These are phyloP conservation scores for Danio tinwini DNA, from an alignment of 2,797 vertebrate species.

Conservation along the genomic window DNA sequence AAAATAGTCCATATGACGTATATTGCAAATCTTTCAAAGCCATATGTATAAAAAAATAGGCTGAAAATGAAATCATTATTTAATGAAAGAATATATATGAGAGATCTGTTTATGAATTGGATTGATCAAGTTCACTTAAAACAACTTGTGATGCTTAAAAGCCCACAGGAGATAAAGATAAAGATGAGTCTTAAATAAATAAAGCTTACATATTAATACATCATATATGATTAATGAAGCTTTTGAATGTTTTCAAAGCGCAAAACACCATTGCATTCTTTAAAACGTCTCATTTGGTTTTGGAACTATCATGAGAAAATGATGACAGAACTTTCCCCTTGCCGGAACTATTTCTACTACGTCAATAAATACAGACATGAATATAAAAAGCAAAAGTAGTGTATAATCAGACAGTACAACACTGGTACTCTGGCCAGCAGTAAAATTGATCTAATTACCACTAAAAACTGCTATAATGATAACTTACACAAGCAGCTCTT, in stretches of 20 bases:
- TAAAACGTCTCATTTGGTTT: not conserved
- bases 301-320: not conserved
- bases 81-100: not conserved
- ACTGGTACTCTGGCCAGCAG: conserved; percentile 1
- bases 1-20: not conserved
- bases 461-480: conserved; percentile 2
- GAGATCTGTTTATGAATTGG: not conserved
- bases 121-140: not conserved
- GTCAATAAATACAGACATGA: not conserved
- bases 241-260: not conserved
- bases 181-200: too few species aligned
- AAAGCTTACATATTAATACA: not conserved
- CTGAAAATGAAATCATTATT: too few species aligned
- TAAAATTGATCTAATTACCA: conserved; percentile 31
- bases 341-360: not conserved
- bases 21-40: not conserved
- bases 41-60: not conserved
- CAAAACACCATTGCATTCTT: not conserved
- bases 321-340: not conserved
- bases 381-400: not conserved
- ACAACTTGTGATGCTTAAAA: not conserved
- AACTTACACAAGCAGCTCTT: conserved; percentile 32
- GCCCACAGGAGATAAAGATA: not conserved
- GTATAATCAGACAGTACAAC: not conserved
- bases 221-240: not conserved